Evolutionary conservation across 2,888 invertebrate species (phyloP).

Genomic region (Campopleginae sp.): DNA sequence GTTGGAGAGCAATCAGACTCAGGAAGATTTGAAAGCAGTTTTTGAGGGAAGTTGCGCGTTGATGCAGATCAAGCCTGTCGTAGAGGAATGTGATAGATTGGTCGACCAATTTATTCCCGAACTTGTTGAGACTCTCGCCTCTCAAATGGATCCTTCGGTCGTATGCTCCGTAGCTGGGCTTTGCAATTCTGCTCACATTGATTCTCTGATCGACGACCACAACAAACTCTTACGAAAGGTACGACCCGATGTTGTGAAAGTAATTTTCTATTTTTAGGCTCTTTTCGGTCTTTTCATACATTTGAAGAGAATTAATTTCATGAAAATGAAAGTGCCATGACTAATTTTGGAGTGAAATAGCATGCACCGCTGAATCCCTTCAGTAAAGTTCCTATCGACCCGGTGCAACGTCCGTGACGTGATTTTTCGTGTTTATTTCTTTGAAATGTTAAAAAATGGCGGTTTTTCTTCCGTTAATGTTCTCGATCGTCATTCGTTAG

Average conservation of each 20-base stretch:
- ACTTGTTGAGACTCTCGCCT: conserved; percentile 93
- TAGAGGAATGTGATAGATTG: conserved; percentile 91
- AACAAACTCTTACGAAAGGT: conserved; percentile 47
- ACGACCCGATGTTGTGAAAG: neutral
- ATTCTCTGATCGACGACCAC: conserved; percentile 87
- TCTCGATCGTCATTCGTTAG: neutral
- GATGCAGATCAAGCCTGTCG: conserved; percentile 90
- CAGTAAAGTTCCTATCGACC: neutral
- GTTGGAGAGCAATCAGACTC: conserved; percentile 94
- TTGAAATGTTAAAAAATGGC: neutral
- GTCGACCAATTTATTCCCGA: conserved; percentile 95
- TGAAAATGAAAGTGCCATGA: conserved; percentile 42
- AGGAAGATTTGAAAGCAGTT: conserved; percentile 93
- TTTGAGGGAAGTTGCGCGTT: conserved; percentile 95
- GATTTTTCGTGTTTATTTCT: neutral
- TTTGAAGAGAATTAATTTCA: conserved; percentile 18
- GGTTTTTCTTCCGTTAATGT: neutral
- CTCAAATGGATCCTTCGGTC: conserved; percentile 95
- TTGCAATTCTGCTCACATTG: conserved; percentile 91
- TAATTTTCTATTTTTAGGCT: neutral
- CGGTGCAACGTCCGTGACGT: neutral
- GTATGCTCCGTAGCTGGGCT: conserved; percentile 95
- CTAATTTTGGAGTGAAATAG: conserved; percentile 36
- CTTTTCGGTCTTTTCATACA: conserved; percentile 4
- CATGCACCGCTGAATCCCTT: conserved; percentile 18